Percentiles rank a stretch among this genome's conserved stretches.
These are phyloP conservation scores for Protophormia terraenovae DNA, from an alignment of 2,888 invertebrate species.

Conservation along the genomic window DNA sequence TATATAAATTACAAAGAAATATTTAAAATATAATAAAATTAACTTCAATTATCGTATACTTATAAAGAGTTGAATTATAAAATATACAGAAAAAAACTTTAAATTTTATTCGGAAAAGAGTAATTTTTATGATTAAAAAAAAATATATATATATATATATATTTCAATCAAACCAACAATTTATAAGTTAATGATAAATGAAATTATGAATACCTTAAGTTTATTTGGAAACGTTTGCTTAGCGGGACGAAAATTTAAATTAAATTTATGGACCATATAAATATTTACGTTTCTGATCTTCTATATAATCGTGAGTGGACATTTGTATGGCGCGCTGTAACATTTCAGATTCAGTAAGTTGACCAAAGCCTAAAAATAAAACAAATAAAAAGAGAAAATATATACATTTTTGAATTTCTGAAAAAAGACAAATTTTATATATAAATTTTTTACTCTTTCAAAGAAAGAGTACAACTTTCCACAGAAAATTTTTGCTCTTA, in stretches of 20 bases:
- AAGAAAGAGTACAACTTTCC: too few species aligned
- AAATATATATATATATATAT: not conserved
- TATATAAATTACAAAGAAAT: not conserved
- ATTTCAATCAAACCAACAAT: not conserved
- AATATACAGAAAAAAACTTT: slow-evolving; percentile 1
- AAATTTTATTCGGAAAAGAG: not conserved
- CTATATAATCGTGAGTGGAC: slow-evolving; percentile 81
- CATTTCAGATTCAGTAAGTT: slow-evolving; percentile 80
- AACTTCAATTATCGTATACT: not conserved
- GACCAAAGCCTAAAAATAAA: slow-evolving; percentile 71
- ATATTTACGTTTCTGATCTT: slow-evolving; percentile 80
- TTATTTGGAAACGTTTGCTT: slow-evolving; percentile 39
- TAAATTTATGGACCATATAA: slow-evolving; percentile 75
- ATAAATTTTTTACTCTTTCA: too few species aligned
- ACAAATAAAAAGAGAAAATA: not conserved
- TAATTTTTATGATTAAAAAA: slow-evolving; percentile 3
- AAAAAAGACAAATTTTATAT: too few species aligned
- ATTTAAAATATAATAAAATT: not conserved
- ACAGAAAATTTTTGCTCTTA: not conserved
- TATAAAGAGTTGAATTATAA: not conserved
- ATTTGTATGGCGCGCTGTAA: slow-evolving; percentile 80
- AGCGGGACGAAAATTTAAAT: not conserved
- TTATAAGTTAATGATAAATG: not conserved
- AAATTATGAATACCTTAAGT: slow-evolving; percentile 42
- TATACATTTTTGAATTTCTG: too few species aligned